phyloP scores from a whole-genome alignment of 2,888 invertebrate species.

The Cephalotes varians region DNA sequence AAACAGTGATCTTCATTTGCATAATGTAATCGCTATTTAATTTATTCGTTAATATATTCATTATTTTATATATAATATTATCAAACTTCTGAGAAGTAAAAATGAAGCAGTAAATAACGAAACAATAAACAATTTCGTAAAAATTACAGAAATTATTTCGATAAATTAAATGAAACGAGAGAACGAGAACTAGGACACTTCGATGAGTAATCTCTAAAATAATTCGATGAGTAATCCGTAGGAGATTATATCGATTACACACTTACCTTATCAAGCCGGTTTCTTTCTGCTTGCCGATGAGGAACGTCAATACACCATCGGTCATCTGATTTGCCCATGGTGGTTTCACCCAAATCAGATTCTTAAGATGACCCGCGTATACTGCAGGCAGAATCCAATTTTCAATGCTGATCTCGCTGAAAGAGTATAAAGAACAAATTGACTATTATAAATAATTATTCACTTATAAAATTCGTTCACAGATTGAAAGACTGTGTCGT shows the following conservation, averaged over 20 bases:
- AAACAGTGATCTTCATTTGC: background rate
- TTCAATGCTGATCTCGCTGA: constrained; percentile 92
- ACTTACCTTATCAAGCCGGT: constrained; percentile 87
- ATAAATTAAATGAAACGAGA: constrained; percentile 9
- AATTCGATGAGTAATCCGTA: background rate
- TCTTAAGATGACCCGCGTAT: constrained; percentile 93
- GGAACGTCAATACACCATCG: constrained; percentile 89
- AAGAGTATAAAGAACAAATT: constrained; percentile 16
- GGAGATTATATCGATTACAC: background rate
- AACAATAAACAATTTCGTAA: background rate
- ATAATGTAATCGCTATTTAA: background rate
- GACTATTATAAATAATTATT: background rate
- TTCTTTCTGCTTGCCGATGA: constrained; percentile 91
- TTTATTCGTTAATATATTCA: background rate
- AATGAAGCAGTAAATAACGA: background rate
- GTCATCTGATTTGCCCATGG: constrained; percentile 95
- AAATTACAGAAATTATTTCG: background rate
- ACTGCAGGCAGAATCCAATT: constrained; percentile 97
- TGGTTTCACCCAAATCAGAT: constrained; percentile 95
- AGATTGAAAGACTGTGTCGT: background rate
- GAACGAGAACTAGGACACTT: background rate
- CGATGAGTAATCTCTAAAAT: background rate
- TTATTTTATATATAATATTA: background rate
- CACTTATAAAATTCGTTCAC: background rate
- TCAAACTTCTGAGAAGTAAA: background rate